These are phyloP conservation scores for Sinocyclocheilus grahami DNA, from an alignment of 2,113 vertebrate species.

Conservation along the genomic window DNA sequence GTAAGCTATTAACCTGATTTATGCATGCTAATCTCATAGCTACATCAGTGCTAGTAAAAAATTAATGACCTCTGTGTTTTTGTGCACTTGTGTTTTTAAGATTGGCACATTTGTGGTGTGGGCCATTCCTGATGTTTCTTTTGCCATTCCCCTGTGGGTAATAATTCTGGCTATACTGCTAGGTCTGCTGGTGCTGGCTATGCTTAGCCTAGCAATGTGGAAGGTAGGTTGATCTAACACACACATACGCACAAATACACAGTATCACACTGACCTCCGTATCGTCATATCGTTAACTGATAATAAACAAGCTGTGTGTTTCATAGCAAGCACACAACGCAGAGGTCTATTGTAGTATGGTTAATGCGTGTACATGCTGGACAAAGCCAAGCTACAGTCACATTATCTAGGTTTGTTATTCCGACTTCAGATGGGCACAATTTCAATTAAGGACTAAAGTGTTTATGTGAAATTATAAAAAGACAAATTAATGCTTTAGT, in stretches of 20 bases:
- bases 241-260: background rate
- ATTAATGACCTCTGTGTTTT: constrained; percentile 32
- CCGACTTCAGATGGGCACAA: too few species aligned
- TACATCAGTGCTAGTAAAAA: constrained; percentile 2
- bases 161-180: constrained; percentile 95
- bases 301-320: too few species aligned
- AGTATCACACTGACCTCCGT: background rate
- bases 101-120: constrained; percentile 93
- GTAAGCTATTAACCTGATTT: background rate
- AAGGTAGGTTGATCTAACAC: constrained; percentile 80
- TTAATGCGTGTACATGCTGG: too few species aligned
- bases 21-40: constrained; percentile 3
- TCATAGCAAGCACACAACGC: too few species aligned
- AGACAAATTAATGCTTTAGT: too few species aligned
- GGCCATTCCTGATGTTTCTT: constrained; percentile 95
- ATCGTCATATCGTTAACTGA: background rate
- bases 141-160: constrained; percentile 96
- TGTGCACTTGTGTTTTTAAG: constrained; percentile 67
- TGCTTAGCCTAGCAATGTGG: constrained; percentile 94
- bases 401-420: too few species aligned
- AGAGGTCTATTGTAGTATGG: too few species aligned
- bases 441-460: too few species aligned
- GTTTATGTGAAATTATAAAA: too few species aligned
- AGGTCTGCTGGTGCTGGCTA: constrained; percentile 91
- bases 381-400: too few species aligned